These are phyloP conservation scores for Cettia cetti DNA, from an alignment of 2,113 vertebrate species.

Conservation along the genomic window DNA sequence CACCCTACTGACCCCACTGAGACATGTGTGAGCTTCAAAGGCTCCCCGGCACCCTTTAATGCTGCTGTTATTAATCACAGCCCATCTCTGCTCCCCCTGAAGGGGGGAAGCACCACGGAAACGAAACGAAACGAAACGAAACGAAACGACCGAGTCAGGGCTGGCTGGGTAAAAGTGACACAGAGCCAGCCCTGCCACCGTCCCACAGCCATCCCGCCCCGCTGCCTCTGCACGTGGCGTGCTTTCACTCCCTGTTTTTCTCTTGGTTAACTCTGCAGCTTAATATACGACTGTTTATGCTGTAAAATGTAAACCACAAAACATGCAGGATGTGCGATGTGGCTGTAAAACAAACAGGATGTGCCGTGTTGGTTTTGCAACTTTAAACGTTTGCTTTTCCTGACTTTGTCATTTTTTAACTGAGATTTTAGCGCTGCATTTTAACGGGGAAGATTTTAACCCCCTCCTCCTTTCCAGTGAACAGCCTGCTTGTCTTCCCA, in stretches of 20 bases:
- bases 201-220: not conserved
- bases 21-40: slow-evolving; percentile 54
- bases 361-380: slow-evolving; percentile 25
- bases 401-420: slow-evolving; percentile 17
- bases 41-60: not conserved
- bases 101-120: not conserved
- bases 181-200: not conserved
- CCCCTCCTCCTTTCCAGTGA: not conserved
- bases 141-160: rapidly evolving
- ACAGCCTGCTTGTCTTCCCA: not conserved
- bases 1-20: slow-evolving; percentile 31
- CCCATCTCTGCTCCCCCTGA: not conserved
- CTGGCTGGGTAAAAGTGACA: rapidly evolving
- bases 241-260: not conserved
- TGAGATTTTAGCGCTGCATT: not conserved
- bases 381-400: not conserved
- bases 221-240: not conserved
- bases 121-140: not conserved
- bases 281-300: slow-evolving; percentile 7
- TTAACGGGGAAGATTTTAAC: not conserved
- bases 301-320: slow-evolving; percentile 40
- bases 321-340: slow-evolving; percentile 19
- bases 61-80: slow-evolving; percentile 38
- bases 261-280: not conserved
- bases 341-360: slow-evolving; percentile 56